A percentile compares a stretch with the other conserved stretches of the same genome.
Evolutionary conservation across 2,888 invertebrate species (phyloP).

Genomic region (Slavum lentiscoides): DNA sequence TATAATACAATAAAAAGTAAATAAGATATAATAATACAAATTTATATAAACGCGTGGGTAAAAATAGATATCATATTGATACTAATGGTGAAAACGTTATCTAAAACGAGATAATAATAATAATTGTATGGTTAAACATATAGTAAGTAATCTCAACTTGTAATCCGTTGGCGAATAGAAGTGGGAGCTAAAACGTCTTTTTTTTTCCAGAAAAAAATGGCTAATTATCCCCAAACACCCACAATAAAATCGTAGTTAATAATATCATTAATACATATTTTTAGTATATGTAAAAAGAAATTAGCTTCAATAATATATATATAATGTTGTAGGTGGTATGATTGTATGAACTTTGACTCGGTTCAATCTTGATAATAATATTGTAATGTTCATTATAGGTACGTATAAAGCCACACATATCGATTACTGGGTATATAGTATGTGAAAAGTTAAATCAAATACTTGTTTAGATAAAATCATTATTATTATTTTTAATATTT

Average conservation of each 20-base stretch:
- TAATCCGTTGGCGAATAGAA: conserved; percentile 28
- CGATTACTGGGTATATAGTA: background rate
- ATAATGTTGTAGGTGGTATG: conserved; percentile 33
- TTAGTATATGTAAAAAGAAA: conserved; percentile 3
- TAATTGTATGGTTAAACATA: conserved; percentile 2
- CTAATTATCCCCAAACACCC: conserved; percentile 22
- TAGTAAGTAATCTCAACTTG: conserved; percentile 13
- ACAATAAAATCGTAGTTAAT: background rate
- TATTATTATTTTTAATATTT: too few species aligned
- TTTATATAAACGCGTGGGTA: conserved; percentile 9
- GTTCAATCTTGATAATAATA: conserved; percentile 25
- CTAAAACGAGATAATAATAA: background rate
- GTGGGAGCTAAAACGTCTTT: conserved; percentile 16
- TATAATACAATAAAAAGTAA: background rate
- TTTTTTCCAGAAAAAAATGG: background rate
- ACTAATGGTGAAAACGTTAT: conserved; percentile 24
- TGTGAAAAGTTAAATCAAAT: background rate
- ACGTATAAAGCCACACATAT: conserved; percentile 10
- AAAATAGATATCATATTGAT: conserved; percentile 15
- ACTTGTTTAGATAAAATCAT: too few species aligned
- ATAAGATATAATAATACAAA: conserved; percentile 4
- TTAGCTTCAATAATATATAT: conserved; percentile 2
- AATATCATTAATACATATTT: background rate
- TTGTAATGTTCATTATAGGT: background rate
- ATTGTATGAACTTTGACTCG: conserved; percentile 30